Conservation (phyloP, 2,888 invertebrate species). For the Chirona hameri region DNA sequence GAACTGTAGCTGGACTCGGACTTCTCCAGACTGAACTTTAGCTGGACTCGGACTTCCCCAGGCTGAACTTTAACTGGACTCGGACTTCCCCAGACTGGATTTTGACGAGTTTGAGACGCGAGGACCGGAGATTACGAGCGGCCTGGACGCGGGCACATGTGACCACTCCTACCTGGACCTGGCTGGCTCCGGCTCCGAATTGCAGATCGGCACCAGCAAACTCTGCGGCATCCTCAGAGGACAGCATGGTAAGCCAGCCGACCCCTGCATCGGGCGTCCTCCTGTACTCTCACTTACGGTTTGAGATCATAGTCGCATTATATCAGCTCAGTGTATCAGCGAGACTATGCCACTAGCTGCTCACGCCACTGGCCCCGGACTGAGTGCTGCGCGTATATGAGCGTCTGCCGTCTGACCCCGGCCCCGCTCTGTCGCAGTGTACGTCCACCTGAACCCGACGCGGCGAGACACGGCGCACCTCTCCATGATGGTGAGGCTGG, state of each 20-base stretch:
- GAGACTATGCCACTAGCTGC: too few relatives aligned
- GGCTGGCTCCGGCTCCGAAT: background rate
- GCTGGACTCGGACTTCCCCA: background rate
- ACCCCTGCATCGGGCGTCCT: too few relatives aligned
- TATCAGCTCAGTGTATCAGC: too few relatives aligned
- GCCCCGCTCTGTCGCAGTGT: background rate
- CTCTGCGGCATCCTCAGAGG: background rate
- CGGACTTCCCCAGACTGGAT: background rate
- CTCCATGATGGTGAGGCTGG: background rate
- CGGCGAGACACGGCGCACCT: background rate
- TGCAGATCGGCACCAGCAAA: background rate
- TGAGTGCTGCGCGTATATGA: too few relatives aligned
- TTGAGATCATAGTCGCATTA: too few relatives aligned
- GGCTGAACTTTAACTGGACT: background rate
- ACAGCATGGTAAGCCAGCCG: background rate
- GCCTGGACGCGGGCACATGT: background rate
- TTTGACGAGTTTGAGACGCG: slow-evolving; percentile 1
- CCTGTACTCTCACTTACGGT: too few relatives aligned
- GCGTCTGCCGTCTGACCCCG: too few relatives aligned
- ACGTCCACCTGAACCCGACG: background rate
- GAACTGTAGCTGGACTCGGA: too few relatives aligned
- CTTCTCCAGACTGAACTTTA: background rate
- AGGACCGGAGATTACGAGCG: background rate
- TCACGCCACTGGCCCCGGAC: too few relatives aligned
- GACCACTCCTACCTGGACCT: background rate